phyloP scores from a whole-genome alignment of 2,797 vertebrate genomes.

The Tarsius wallacei region DNA sequence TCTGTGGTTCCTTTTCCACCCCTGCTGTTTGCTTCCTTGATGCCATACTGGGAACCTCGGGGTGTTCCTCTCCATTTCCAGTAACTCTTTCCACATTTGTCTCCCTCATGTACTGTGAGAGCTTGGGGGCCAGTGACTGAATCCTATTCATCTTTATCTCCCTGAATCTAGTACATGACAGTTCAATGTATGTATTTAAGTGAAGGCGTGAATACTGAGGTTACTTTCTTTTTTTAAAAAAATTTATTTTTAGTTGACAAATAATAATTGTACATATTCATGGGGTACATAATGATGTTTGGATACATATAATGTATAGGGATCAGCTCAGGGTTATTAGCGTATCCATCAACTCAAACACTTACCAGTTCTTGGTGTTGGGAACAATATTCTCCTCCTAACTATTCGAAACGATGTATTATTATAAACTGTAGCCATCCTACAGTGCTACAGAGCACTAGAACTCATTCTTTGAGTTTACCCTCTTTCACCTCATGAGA shows the following conservation, averaged over 20 bases:
- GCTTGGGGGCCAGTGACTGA: background rate
- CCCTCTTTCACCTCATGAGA: background rate
- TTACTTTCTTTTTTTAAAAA: background rate
- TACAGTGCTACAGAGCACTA: background rate
- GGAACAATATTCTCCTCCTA: background rate
- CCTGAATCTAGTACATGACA: background rate
- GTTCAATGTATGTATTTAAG: background rate
- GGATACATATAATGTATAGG: background rate
- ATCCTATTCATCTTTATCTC: background rate
- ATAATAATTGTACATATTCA: background rate
- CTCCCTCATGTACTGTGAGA: background rate
- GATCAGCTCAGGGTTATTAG: background rate
- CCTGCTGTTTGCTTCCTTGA: background rate
- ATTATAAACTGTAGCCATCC: background rate
- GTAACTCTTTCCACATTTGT: background rate
- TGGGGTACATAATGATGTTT: background rate
- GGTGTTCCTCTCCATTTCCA: too few relatives aligned
- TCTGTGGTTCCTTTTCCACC: background rate
- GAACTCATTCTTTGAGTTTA: background rate
- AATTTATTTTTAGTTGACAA: background rate
- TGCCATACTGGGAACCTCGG: rapidly evolving
- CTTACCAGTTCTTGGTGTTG: background rate
- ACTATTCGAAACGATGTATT: background rate
- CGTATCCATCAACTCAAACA: background rate
- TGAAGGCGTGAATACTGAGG: background rate